Evolutionary conservation across 2,113 vertebrate species (phyloP), one percentile per base, ranked within the genome.

Genomic region (Corythaeola cristata): DNA sequence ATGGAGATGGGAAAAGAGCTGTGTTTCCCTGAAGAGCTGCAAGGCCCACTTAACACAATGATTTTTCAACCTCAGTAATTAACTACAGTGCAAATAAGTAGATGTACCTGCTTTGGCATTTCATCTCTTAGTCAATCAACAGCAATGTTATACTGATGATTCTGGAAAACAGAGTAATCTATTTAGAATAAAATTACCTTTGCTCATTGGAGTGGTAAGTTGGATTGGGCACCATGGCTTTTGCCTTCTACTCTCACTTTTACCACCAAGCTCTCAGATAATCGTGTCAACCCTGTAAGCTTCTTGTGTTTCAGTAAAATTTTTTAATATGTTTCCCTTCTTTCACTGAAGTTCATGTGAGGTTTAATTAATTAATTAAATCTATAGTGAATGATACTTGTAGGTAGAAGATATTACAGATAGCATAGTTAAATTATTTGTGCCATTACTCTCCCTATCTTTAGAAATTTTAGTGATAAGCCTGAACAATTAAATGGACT

Each of bases 401-500:
- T 30, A 72, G 66, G 77, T 37, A 76, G 62, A 75, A 94, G 53
- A 64, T 53, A 50, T 2, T 95, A 49, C 73, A 72, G 81, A 76
- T 16, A 86, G 17, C 32, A 72, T 4, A 30, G 24, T 69, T 94
- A 76, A 81, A 93, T 93, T 92, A 89, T 81, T 92, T 91, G 64
- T 79, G 77, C 45, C 67, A 47, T 76, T 82, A 52, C 27, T 24
- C 55, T 68, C 55, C 47, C 79, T 47, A 23, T 45, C 63, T 88
- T 92, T 52, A 79, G 74, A 82, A 92, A 95, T 73, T 32, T 49
- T 26, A 76, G 52, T 63, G 89, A 82, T 37, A 89, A 92, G 23
- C n/a, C 41, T 41, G 87, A 89, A 89, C 52, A 91, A 75, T 85
- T 87, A 92, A 78, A 87, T 66, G 28, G 88, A 62, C 90, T 91